phyloP scores from a whole-genome alignment of 2,797 vertebrate genomes.

The Acanthurus tractus region DNA sequence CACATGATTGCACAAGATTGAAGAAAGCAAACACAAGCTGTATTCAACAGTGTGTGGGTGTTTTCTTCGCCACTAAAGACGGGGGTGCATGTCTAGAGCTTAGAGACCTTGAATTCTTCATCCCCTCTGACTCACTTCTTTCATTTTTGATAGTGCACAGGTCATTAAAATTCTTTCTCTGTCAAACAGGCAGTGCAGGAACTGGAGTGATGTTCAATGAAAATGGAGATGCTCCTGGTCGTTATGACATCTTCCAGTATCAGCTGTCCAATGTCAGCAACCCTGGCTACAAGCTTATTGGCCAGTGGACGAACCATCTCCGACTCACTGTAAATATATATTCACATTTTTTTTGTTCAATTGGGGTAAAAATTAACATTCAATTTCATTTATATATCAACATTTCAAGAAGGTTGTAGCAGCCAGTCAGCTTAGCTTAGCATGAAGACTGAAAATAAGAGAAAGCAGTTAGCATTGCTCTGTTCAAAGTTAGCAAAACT shows the following conservation, averaged over 20 bases:
- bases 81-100: conserved; percentile 3
- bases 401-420: not conserved
- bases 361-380: not conserved
- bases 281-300: conserved; percentile 89
- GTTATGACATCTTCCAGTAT: conserved; percentile 96
- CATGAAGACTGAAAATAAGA: not conserved
- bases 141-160: not conserved
- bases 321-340: conserved; percentile 87
- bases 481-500: not conserved
- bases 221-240: conserved; percentile 92
- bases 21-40: conserved; percentile 64
- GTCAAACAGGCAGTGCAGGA: conserved; percentile 89
- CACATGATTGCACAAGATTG: conserved; percentile 67
- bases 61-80: conserved; percentile 33
- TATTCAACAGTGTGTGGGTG: conserved; percentile 60
- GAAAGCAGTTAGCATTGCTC: not conserved
- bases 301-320: conserved; percentile 93
- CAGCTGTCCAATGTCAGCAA: conserved; percentile 89
- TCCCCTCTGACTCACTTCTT: conserved; percentile 3
- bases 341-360: conserved; percentile 23
- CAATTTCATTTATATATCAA: conserved; percentile 30
- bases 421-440: not conserved
- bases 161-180: conserved; percentile 58
- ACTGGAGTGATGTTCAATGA: conserved; percentile 93
- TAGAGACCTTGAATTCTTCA: conserved; percentile 13